phyloP scores from a whole-genome alignment of 2,113 vertebrate species.

The Lasiurus borealis region DNA sequence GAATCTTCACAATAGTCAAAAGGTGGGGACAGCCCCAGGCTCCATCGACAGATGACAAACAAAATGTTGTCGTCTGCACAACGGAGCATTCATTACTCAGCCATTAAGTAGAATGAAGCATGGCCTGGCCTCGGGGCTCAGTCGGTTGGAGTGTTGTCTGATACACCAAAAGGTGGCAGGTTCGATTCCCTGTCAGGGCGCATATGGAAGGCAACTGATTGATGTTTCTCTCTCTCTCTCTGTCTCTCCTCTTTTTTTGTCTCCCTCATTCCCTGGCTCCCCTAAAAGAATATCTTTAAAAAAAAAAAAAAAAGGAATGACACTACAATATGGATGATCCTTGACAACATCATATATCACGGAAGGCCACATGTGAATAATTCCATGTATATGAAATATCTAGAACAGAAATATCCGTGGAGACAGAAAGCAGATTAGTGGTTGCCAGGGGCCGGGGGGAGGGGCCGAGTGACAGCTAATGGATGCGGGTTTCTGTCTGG shows the following conservation, averaged over 20 bases:
- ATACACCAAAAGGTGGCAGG: not conserved
- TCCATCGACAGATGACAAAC: accelerated
- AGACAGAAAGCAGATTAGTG: not conserved
- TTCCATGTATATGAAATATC: not conserved
- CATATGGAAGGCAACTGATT: not conserved
- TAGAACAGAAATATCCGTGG: accelerated
- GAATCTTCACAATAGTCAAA: no score
- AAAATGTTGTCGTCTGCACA: accelerated
- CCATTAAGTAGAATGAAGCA: accelerated
- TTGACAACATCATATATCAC: accelerated
- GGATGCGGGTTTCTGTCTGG: not conserved
- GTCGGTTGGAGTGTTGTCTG: no score
- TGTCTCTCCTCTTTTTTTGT: no score
- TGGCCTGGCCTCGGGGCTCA: no score
- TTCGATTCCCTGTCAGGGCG: not conserved
- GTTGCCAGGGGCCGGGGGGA: not conserved
- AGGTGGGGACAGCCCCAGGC: not conserved
- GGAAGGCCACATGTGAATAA: accelerated
- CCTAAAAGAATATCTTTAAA: not conserved
- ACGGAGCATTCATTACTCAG: accelerated
- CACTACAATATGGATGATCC: accelerated
- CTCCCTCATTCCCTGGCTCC: no score
- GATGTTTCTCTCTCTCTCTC: not conserved
- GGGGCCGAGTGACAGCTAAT: not conserved
- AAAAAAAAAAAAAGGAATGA: not conserved